Evolutionary conservation across 2,888 invertebrate genomes (phyloP).

Genomic region (Leucophora obtusa): DNA sequence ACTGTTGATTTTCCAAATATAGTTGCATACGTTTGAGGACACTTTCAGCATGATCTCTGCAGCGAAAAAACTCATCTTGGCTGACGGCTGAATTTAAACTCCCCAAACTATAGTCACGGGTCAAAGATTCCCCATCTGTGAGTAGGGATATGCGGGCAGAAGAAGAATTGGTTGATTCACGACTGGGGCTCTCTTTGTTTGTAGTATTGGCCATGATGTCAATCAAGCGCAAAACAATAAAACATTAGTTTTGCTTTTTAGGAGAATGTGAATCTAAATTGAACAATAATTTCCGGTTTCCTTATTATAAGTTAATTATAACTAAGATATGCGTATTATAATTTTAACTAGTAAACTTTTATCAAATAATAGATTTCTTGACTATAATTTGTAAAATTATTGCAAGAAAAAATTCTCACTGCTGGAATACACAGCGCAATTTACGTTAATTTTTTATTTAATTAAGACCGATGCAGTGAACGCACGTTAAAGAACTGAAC

Average conservation of each 20-base stretch:
- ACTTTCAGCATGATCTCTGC: slow-evolving; percentile 88
- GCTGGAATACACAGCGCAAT: slow-evolving; percentile 50
- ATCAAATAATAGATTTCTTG: slow-evolving; percentile 24
- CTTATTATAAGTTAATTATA: slow-evolving; percentile 17
- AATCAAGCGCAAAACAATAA: slow-evolving; percentile 33
- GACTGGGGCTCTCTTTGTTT: slow-evolving; percentile 78
- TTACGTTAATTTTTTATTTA: slow-evolving; percentile 36
- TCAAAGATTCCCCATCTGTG: slow-evolving; percentile 79
- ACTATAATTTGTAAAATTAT: slow-evolving; percentile 10
- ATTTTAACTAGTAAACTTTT: slow-evolving; percentile 4
- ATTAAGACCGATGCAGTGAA: slow-evolving; percentile 58
- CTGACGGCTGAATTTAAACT: slow-evolving; percentile 84
- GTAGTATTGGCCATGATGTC: slow-evolving; percentile 65
- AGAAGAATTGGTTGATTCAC: slow-evolving; percentile 77
- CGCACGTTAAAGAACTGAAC: slow-evolving; percentile 58
- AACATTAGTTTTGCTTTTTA: slow-evolving; percentile 37
- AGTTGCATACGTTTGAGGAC: slow-evolving; percentile 90
- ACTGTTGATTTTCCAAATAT: slow-evolving; percentile 88
- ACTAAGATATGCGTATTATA: neutral
- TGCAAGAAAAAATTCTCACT: slow-evolving; percentile 54
- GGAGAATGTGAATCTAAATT: neutral
- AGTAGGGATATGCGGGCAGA: slow-evolving; percentile 76
- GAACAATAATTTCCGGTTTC: slow-evolving; percentile 42
- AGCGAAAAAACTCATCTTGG: slow-evolving; percentile 88
- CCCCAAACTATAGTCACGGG: slow-evolving; percentile 84